phyloP scores from a whole-genome alignment of 2,113 vertebrate species.

The Rhodinocichla rosea region DNA sequence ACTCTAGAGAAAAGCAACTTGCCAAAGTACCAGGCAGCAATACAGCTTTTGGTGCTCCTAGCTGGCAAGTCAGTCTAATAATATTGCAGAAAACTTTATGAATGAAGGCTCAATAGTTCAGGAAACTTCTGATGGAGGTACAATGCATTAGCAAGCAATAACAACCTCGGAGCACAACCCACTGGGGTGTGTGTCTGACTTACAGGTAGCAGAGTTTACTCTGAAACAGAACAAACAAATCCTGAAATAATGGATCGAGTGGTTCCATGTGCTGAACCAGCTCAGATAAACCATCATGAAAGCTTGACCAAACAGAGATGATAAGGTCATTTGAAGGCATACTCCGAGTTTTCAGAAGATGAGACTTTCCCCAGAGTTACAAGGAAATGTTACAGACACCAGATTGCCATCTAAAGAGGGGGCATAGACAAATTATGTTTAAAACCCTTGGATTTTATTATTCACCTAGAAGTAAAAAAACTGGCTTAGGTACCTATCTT shows the following conservation, averaged over 20 bases:
- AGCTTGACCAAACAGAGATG: neutral
- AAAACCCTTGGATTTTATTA: neutral
- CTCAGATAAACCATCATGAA: neutral
- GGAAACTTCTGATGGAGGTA: neutral
- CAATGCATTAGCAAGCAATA: neutral
- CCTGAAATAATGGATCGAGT: neutral
- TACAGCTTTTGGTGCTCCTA: neutral
- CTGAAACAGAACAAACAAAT: neutral
- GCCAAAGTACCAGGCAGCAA: neutral
- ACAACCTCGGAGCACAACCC: neutral
- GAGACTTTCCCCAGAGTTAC: neutral
- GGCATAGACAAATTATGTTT: neutral
- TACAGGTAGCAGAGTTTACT: neutral
- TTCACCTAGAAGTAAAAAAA: neutral
- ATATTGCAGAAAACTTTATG: neutral
- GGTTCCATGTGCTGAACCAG: neutral
- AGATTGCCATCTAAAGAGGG: neutral
- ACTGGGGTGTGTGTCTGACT: neutral
- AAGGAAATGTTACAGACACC: neutral
- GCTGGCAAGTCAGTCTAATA: neutral
- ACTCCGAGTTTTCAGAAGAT: neutral
- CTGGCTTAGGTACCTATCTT: neutral
- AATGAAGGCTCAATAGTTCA: neutral
- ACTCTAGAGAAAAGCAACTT: neutral
- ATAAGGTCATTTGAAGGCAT: neutral